Evolutionary conservation across 2,888 invertebrate genomes (phyloP), one percentile per base, ranked within the genome.

Genomic region (Dryocosmus kuriphilus): DNA sequence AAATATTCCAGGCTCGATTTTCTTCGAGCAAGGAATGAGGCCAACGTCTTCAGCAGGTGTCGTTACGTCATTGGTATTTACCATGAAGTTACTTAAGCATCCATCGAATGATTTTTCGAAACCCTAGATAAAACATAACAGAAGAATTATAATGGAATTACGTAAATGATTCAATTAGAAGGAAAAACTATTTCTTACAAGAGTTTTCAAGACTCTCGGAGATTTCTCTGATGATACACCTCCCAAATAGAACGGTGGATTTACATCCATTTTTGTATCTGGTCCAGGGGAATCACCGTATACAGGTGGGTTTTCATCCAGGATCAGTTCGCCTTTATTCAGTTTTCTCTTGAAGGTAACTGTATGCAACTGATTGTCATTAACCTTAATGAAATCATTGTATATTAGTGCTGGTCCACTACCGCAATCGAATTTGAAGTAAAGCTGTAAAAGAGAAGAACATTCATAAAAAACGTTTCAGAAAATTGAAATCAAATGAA

Each of bases 311-410:
- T 93, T 93, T 6, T 94, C 94, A 87, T 95, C 96, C 1, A 97
- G 93, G 0, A 93, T 92, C 61, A 97, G 90, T 85, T 94, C 94
- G 11, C 96, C 97, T 78, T 93, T 93, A 0, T 93, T 93, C 2
- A 92, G 93, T 55, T 94, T 93, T 46, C 97, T 93, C 27, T 93
- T 93, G 85, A 98, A 94, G 16, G 93, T 93, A 0, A 96, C 94
- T 0, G 94, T 93, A 89, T 98, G 98, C 98, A 98, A 98, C 73
- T 94, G 91, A 0, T 95, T 94, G 89, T 97, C 96, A 87, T 95
- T 95, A 86, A 96, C 94, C 3, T 91, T 92, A 16, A 90, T 90
- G 14, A 14, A 41, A 0, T 92, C 86, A 0, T 96, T 95, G 14
- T 92, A 90, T 0, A 97, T 91, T 0, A 92, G 87, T 0, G 93